Evolutionary conservation across 2,888 invertebrate species (phyloP), one percentile per base, ranked within the genome.

Genomic region (Pecten maximus): DNA sequence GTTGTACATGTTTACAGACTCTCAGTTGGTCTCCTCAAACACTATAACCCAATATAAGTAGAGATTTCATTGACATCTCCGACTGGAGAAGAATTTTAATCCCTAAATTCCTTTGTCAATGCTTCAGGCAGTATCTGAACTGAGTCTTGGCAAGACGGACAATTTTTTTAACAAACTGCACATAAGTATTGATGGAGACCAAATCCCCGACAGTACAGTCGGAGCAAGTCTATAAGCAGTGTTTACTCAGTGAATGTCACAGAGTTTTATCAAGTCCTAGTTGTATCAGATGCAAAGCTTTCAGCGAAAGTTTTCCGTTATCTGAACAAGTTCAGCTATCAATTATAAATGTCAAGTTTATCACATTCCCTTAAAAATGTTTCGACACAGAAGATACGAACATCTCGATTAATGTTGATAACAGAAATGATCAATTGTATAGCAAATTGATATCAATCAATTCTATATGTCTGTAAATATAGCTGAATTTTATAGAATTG

Each of bases 41-140:
- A 10, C 35, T 74, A 6, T 35, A 28, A 28, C 74, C 74, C 28
- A 0, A 10, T 35, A 35, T 35, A 74, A 35, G 28, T 15, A 35
- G 74, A 23, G 74, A 74, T 28, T 35, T 60, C 8, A 6, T 60
- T 28, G 54, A 23, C 54, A 54, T 54, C 54, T 74, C 74, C 6
- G 35, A 12, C 35, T 10, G 74, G 74, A 74, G 23, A 74, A 74
- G 74, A 74, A 74, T 74, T 74, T 74, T 74, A 74, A 74, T 74
- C 74, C 35, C 74, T 28, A 16, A 74, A 74, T 74, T 74, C 74
- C 35, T 74, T 74, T 74, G 74, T 74, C 74, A 35, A 35, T 74
- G 28, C 74, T 74, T 35, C 74, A 74, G 35, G 74, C 74, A 35
- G 74, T 15, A 35, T 74, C 28, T 19, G 1, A n/a, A n/a, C 16